phyloP scores from a whole-genome alignment of 2,113 vertebrate species.

The Prunella himalayana region DNA sequence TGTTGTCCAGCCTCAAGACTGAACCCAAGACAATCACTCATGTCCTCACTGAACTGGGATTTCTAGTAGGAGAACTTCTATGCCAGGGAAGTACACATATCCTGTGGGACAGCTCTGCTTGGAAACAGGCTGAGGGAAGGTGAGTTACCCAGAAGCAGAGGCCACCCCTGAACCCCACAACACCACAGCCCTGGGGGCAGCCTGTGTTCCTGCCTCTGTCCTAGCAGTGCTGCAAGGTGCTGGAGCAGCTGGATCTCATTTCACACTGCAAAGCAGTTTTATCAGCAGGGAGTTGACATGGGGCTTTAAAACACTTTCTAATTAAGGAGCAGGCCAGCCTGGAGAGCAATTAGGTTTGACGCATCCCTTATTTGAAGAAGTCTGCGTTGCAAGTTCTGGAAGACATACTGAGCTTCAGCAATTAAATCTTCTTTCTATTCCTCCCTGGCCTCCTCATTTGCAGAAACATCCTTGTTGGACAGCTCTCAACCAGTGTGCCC shows the following conservation, averaged over 20 bases:
- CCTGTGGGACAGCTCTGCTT: background rate
- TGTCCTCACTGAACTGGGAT: background rate
- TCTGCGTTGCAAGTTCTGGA: slow-evolving; percentile 25
- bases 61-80: background rate
- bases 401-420: slow-evolving; percentile 19
- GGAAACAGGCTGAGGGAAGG: background rate
- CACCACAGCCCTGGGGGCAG: fast-evolving
- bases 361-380: slow-evolving; percentile 10
- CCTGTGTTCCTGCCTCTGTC: background rate
- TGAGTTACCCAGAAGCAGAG: background rate
- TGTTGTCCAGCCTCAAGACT: background rate
- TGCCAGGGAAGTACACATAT: background rate
- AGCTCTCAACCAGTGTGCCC: background rate
- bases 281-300: background rate
- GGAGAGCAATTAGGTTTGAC: slow-evolving; percentile 68
- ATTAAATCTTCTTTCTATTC: slow-evolving; percentile 22
- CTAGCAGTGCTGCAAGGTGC: background rate
- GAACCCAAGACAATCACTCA: background rate
- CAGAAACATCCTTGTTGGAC: background rate
- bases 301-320: slow-evolving; percentile 61
- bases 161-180: background rate
- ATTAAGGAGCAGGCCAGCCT: slow-evolving; percentile 59
- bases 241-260: background rate
- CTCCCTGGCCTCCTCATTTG: background rate
- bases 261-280: background rate